Base-by-base conservation (phyloP, 2,113 vertebrate genomes). In the Phaethornis superciliosus region DNA sequence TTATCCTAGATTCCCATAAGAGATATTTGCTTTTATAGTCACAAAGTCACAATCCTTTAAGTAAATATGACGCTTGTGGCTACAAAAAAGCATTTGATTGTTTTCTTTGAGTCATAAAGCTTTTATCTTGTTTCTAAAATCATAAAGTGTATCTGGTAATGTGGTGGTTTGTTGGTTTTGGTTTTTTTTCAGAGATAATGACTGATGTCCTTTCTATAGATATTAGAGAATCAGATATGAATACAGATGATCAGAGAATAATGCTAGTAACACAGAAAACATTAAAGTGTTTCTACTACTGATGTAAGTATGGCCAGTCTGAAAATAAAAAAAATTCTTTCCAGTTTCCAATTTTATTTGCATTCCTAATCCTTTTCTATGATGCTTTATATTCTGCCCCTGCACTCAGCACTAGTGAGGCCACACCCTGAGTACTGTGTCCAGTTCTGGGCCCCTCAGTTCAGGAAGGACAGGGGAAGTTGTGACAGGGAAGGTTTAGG, bases 41-140 rank as follows among this genome's bases (percentile, higher is more conserved):
- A 69, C 79, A 95, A 94, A 93, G 56, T 96, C 89, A 69, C 79
- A 95, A 94, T 95, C 87, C 76, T 97, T 97, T 97, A 97, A 97
- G 96, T 97, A 97, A 97, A 97, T 97, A 96, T 24, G 70, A 94
- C 87, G 96, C 96, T 97, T 96, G 90, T 92, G 97, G 97, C 89
- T 95, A 97, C 54, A 85, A 93, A 85, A 77, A 94, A 96, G 12
- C 52, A 95, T 97, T 97, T 96, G 87, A 96, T 96, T 97, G 75
- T 91, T 97, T 95, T 97, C 60, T 94, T 96, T 89, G 84, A 96
- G 88, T 96, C 91, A 94, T 89, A 97, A 97, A 96, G 71, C 85
- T 98, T 97, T 97, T 96, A 94, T 97, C 96, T 97, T 94, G 44
- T 96, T 97, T 97, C 89, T 96, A 82, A 94, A 96, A 96, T 95